Evolutionary conservation across 1,140 invertebrate genomes (phyloP), one percentile per base, ranked within the genome.

Genomic region (Pantala flavescens): DNA sequence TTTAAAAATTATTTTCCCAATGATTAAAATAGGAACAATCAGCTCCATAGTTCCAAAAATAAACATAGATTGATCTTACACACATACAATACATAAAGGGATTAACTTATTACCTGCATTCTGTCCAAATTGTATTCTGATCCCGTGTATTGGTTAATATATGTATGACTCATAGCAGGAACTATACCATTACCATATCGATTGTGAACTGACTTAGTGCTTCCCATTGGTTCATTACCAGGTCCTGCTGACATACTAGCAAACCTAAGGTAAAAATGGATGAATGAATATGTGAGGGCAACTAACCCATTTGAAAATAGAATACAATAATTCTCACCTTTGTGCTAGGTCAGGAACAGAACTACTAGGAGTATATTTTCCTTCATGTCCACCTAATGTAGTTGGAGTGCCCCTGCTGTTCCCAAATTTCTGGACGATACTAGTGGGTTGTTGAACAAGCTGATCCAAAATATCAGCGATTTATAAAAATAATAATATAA

Each of bases 331-430:
- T 36, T 5, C 28, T 19, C 81, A 90, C 90, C 89, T 89, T 78
- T 90, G 88, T 36, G 89, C 88, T 79, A 91, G 85, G 83, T 91
- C 88, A 76, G 90, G 89, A 75, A 91, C 89, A 75, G 90, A 91
- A 82, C 88, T 90, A 82, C 89, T 92, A 0, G 90, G 90, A 21
- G 90, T 92, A 80, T 91, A 93, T 83, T 92, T 93, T 73, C 90
- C 90, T 81, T 91, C 90, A 82, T 92, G 90, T 72, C 89, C 90
- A 76, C 90, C 88, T 78, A 91, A 84, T 49, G 88, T 88, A 42
- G 87, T 85, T 81, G 89, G 81, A 79, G 88, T 87, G 75, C 84
- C 85, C 78, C 74, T 43, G 63, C 87, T 91, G n/a, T 42, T 74
- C 73, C 90, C 89, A 84, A 92, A 92, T 81, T 92, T 91, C 81